Base-by-base conservation (phyloP, 2,113 vertebrate species). In the Cervus canadensis region DNA sequence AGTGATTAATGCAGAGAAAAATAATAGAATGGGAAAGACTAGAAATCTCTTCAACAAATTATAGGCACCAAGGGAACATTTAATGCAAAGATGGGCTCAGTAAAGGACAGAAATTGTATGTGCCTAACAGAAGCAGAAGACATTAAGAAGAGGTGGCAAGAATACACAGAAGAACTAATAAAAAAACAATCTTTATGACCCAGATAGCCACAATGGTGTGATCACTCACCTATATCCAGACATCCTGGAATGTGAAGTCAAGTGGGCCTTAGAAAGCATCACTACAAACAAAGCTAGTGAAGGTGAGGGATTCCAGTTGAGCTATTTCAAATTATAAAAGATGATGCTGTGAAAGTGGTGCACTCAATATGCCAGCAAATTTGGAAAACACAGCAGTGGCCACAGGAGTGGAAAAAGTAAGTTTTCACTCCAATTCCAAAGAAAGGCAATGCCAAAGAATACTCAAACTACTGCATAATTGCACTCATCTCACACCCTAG, bases 381-480 rank as follows among this genome's bases (percentile, higher is more conserved):
- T 19, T n/a, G 3, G 8, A 67, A 67, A 67, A n/a, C 2, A 19
- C 33, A 67, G 16, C 33, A 67, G 64, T 67, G 33, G 33, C 33
- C 64, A 67, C 33, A 5, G 33, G 64, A 19, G 33, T 2, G 3
- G 8, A 19, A 67, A 67, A 67, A 2, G 7, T 67, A 33, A 67
- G 33, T n/a, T 67, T 67, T 67, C 33, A 17, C 33, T 8, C 6
- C 62, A 33, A 64, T 64, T 7, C 4, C 33, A n/a, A 67, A 67
- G 64, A n/a, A 67, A 67, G 2, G 16, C 64, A 67, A 67, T 67
- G 2, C 8, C 33, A 67, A 67, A 67, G 2, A 67, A 19, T 10
- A 1, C 33, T n/a, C 64, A 9, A 10, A 10, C 64, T 67, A 5
- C 16, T 2, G 5, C 4, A n/a, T 0, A 67, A 15, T 19, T 67